Base-by-base conservation (phyloP, 2,888 invertebrate genomes). In the Monopis laevigella region DNA sequence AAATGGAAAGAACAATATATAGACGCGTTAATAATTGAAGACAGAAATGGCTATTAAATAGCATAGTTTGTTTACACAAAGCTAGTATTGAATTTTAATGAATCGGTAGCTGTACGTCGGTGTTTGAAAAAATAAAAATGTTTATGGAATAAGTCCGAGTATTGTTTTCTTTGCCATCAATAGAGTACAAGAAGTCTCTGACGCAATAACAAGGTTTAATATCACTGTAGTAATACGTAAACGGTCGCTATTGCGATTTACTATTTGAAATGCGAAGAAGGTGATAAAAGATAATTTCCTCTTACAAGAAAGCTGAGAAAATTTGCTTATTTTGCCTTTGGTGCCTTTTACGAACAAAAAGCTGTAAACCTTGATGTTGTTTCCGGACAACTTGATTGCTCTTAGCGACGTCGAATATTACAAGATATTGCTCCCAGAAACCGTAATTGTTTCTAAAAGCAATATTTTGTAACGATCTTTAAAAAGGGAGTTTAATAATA, bases 151-250 rank as follows among this genome's bases (percentile, higher is more conserved):
- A 40, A 45, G 42, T 44, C 42, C 46, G 49, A 44, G 41, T 43
- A 46, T 43, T 48, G 46, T 48, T 52, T 50, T 52, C 51, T 47
- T 51, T 46, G 49, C 48, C 50, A 45, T 47, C 26, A 34, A 21
- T 8, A 14, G 21, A 43, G 45, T 45, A 36, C 44, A 44, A 26
- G 35, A 39, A 42, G 45, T 57, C 8, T 21, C 36, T 58, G 54
- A 58, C 56, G 58, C 55, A 57, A 56, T 28, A 46, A 43, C 46
- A 21, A 10, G n/a, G 13, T 53, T 53, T 53, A 54, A 53, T 51
- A 50, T 47, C 46, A 48, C 51, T 54, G 52, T 50, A 54, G n/a
- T n/a, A n/a, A n/a, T n/a, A n/a, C n/a, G n/a, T n/a, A n/a, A n/a
- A n/a, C n/a, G n/a, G n/a, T n/a, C n/a, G 51, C 44, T 47, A 52